phyloP scores from a whole-genome alignment of 2,888 invertebrate species.

The Molanna angustata region DNA sequence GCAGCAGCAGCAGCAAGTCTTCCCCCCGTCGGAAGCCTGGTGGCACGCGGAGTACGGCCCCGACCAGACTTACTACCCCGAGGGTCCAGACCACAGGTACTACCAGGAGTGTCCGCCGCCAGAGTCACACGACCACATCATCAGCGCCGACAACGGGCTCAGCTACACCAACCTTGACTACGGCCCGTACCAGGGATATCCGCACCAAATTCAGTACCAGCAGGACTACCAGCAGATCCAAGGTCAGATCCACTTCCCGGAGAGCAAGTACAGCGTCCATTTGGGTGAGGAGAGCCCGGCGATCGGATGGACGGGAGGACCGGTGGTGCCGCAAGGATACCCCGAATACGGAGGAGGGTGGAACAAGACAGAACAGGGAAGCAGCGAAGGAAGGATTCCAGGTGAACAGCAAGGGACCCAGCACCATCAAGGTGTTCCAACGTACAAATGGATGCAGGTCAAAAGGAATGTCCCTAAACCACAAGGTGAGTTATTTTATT shows the following conservation, averaged over 20 bases:
- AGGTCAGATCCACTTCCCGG: conserved; percentile 50
- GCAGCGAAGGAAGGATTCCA: conserved; percentile 35
- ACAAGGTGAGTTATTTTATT: conserved; percentile 61
- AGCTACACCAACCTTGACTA: conserved; percentile 90
- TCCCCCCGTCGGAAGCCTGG: conserved; percentile 33
- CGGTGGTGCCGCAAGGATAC: conserved; percentile 49
- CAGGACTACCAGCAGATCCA: conserved; percentile 49
- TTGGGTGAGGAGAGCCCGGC: conserved; percentile 40
- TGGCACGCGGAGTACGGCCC: conserved; percentile 42
- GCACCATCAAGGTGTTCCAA: conserved; percentile 68
- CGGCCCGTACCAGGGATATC: conserved; percentile 50
- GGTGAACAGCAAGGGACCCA: conserved; percentile 31
- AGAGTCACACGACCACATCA: conserved; percentile 60
- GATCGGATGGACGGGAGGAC: conserved; percentile 34
- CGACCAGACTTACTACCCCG: conserved; percentile 41
- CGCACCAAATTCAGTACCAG: conserved; percentile 55
- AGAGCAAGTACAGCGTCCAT: conserved; percentile 55
- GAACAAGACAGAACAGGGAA: conserved; percentile 60
- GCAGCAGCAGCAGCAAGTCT: conserved; percentile 40
- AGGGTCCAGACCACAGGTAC: conserved; percentile 44
- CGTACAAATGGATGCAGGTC: conserved; percentile 99
- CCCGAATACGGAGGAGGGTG: conserved; percentile 59
- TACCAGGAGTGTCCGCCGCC: conserved; percentile 51
- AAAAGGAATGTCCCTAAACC: conserved; percentile 96
- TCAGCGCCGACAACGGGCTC: conserved; percentile 81